A percentile compares a stretch with the other conserved stretches of the same genome.
phyloP scores from a whole-genome alignment of 2,113 vertebrate species.

The Pithys albifrons region DNA sequence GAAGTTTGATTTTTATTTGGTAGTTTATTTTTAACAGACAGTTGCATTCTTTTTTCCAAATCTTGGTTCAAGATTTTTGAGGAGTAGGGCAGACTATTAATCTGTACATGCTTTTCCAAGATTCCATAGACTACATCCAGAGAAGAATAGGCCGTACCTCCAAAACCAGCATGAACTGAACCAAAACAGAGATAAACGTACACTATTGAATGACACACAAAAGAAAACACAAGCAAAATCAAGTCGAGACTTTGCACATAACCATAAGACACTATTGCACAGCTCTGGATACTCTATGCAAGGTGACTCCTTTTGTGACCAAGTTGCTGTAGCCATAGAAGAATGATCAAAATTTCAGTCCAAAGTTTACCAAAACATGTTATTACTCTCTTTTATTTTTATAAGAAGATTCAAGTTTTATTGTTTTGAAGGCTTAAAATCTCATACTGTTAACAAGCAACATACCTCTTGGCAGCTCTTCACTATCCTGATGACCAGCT shows the following conservation, averaged over 20 bases:
- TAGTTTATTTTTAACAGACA: background rate
- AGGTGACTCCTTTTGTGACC: background rate
- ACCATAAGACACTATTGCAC: background rate
- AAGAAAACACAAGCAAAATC: background rate
- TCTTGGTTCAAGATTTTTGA: background rate
- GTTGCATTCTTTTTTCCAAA: background rate
- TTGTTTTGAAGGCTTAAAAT: background rate
- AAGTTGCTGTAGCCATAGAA: background rate
- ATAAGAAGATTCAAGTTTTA: background rate
- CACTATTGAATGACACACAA: background rate
- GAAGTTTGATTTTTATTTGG: background rate
- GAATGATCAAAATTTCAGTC: slow-evolving; percentile 15
- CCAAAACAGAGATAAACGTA: background rate
- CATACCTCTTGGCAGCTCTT: slow-evolving; percentile 11
- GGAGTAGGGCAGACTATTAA: background rate
- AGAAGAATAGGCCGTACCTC: background rate
- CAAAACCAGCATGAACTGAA: background rate
- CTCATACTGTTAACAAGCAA: background rate
- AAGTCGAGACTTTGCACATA: background rate
- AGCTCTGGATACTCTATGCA: background rate
- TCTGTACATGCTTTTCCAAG: background rate
- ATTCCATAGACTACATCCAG: background rate
- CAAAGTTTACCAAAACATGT: background rate
- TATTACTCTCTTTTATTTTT: background rate
- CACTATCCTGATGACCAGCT: background rate